Evolutionary conservation across 2,888 invertebrate species (phyloP).

Genomic region (Athrips mouffetella): DNA sequence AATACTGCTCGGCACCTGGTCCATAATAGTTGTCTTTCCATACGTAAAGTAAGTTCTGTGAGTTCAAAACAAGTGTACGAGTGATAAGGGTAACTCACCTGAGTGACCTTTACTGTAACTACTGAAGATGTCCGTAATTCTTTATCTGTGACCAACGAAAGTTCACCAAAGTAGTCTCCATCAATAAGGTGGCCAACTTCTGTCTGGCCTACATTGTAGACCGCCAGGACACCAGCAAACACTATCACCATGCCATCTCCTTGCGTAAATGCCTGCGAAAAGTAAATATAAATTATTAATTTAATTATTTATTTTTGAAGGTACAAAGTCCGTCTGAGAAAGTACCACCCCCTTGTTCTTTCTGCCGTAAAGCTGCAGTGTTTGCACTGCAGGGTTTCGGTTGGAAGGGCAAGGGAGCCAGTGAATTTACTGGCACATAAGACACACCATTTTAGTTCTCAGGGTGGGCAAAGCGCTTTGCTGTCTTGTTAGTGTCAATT

Average conservation of each 20-base stretch:
- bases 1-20: neutral
- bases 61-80: neutral
- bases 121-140: constrained; percentile 31
- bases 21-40: neutral
- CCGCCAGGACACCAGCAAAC: constrained; percentile 32
- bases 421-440: no score
- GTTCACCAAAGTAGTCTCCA: constrained; percentile 39
- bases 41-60: neutral
- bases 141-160: constrained; percentile 37
- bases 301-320: no score
- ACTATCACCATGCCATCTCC: constrained; percentile 38
- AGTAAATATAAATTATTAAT: neutral
- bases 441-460: no score
- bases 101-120: constrained; percentile 31
- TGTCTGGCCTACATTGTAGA: constrained; percentile 26
- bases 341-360: no score
- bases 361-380: no score
- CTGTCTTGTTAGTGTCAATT: no score
- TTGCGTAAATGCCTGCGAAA: constrained; percentile 27
- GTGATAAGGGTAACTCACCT: constrained; percentile 25
- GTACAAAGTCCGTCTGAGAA: no score
- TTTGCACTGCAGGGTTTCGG: no score
- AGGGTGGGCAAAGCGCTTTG: no score
- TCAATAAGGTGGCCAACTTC: constrained; percentile 38
- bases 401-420: no score